phyloP scores from a whole-genome alignment of 2,113 vertebrate genomes.

The Glaucidium brasilianum region DNA sequence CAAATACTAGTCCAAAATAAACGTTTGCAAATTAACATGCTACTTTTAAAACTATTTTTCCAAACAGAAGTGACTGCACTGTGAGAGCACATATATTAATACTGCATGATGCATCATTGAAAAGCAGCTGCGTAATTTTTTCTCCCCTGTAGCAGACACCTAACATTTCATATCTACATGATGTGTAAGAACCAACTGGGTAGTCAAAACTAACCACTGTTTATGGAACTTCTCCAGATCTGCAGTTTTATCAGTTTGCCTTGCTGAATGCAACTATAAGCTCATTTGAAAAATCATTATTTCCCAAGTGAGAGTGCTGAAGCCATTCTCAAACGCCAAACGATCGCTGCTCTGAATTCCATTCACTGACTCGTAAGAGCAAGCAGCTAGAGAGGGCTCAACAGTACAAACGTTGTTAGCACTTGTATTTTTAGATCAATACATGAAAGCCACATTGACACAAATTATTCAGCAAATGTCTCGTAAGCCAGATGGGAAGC shows the following conservation, averaged over 20 bases:
- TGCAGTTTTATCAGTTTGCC: neutral
- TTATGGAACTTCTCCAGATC: neutral
- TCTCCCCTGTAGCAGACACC: neutral
- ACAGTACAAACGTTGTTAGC: constrained; percentile 37
- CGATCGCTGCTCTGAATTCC: neutral
- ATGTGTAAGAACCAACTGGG: neutral
- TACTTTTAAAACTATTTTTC: neutral
- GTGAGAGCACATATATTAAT: neutral
- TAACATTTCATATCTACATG: neutral
- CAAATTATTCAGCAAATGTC: constrained; percentile 58
- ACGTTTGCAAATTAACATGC: neutral
- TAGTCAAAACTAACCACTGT: neutral
- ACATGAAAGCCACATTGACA: constrained; percentile 58
- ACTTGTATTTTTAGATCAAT: constrained; percentile 53
- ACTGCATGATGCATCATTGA: neutral
- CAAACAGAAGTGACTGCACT: neutral
- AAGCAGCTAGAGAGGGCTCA: neutral
- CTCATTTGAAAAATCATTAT: constrained; percentile 16
- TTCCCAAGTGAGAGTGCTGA: neutral
- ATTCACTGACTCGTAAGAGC: neutral
- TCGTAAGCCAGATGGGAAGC: constrained; percentile 61
- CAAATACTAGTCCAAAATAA: neutral
- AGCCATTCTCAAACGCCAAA: neutral
- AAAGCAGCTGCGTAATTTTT: neutral
- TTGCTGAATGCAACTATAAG: neutral